Evolutionary conservation across 2,113 vertebrate genomes (phyloP).

Genomic region (Anguilla japonica): DNA sequence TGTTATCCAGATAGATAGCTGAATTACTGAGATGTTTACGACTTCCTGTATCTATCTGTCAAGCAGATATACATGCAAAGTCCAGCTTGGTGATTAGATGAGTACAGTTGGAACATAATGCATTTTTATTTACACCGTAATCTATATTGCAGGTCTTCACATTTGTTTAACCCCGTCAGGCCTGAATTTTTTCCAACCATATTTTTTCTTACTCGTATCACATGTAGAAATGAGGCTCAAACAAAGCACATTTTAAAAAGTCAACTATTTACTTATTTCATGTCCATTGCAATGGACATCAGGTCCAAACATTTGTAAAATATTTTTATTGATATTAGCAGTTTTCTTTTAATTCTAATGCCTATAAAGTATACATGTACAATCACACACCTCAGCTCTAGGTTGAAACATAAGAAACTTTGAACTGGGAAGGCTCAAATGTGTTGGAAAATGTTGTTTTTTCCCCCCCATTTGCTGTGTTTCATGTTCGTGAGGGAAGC

Average conservation of each 20-base stretch:
- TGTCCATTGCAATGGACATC: too few relatives aligned
- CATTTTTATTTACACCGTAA: background rate
- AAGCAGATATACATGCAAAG: background rate
- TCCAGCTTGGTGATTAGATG: background rate
- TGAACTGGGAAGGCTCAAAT: background rate
- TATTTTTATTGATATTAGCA: too few relatives aligned
- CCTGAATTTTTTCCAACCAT: too few relatives aligned
- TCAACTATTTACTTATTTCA: too few relatives aligned
- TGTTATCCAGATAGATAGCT: background rate
- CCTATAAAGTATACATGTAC: background rate
- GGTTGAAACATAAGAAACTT: background rate
- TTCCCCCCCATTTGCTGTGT: too few relatives aligned
- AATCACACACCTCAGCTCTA: background rate
- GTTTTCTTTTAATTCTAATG: background rate
- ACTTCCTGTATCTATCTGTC: background rate
- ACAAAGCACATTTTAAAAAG: too few relatives aligned
- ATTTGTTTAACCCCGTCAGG: background rate
- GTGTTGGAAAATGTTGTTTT: too few relatives aligned
- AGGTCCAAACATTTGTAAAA: too few relatives aligned
- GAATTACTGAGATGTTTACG: background rate
- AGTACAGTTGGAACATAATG: background rate
- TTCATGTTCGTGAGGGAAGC: too few relatives aligned
- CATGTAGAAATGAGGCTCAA: too few relatives aligned
- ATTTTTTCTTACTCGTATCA: too few relatives aligned
- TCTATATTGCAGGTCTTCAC: background rate